These are phyloP conservation scores for Ecdyonurus torrentis DNA, from an alignment of 2,888 invertebrate species.

Conservation along the genomic window DNA sequence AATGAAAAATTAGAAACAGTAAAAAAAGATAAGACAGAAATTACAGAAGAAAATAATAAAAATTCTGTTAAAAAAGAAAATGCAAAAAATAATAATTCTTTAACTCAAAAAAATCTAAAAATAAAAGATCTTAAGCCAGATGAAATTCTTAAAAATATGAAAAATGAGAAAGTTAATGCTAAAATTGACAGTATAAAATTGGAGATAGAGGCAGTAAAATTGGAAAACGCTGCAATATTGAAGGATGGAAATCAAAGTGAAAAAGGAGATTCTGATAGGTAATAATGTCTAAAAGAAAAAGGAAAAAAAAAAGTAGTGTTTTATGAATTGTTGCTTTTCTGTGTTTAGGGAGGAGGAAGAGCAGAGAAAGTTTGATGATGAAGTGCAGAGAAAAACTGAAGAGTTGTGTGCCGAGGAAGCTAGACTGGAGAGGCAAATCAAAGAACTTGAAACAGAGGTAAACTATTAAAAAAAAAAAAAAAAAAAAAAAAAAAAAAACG, in stretches of 20 bases:
- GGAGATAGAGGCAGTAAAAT: not conserved
- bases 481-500: too few species aligned
- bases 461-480: too few species aligned
- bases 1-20: constrained; percentile 11
- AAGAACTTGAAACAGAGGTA: constrained; percentile 27
- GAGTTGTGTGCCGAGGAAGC: constrained; percentile 33
- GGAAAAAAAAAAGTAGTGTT: too few species aligned
- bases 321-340: not conserved
- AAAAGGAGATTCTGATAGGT: not conserved
- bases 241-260: not conserved
- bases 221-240: not conserved
- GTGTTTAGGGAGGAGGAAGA: constrained; percentile 10
- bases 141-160: too few species aligned
- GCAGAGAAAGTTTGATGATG: constrained; percentile 31
- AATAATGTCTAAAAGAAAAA: too few species aligned
- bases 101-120: too few species aligned
- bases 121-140: too few species aligned
- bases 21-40: constrained; percentile 33
- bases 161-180: not conserved
- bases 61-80: constrained; percentile 19
- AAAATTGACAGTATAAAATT: not conserved
- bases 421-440: constrained; percentile 38
- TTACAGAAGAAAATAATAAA: constrained; percentile 35
- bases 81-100: too few species aligned
- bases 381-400: constrained; percentile 33